Base-by-base conservation (phyloP, 1,140 invertebrate species). In the Orussus abietinus region DNA sequence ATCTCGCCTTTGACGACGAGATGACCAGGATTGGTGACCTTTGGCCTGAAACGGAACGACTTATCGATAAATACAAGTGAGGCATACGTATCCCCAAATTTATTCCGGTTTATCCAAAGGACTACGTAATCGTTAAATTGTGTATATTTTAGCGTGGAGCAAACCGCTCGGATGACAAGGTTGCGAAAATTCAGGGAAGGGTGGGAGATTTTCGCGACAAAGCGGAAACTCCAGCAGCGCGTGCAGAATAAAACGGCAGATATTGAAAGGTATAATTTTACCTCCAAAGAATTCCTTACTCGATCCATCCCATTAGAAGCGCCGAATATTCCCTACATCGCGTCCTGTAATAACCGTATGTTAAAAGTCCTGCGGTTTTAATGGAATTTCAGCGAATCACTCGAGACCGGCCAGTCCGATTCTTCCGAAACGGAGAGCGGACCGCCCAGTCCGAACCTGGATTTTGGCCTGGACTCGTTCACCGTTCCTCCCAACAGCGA, bases 1-100 rank as follows among this genome's bases (percentile, higher is more conserved):
- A 80, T 62, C 60, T 80, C 35, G 73, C 72, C 35, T 83, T 83
- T 61, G 78, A 81, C 36, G 76, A 81, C 53, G 80, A 83, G 55
- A 82, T 84, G 77, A 78, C 74, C 29, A 69, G 73, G 39, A 76
- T 82, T 12, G 72, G 72, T 33, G 72, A 75, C 20, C 59, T 79
- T 12, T 83, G 80, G 76, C 66, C 73, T 14, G 79, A 81, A 42
- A 75, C 76, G 30, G 78, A 79, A 42, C 66, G 75, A n/a, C 63
- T 77, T n/a, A 77, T 83, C 47, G 75, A 77, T 49, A 74, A 77
- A 44, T 81, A 80, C 47, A 77, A 78, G 74, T 76, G 59, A 53
- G 66, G 53, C n/a, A n/a, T n/a, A n/a, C n/a, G n/a, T n/a, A n/a
- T n/a, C n/a, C n/a, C n/a, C n/a, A n/a, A n/a, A n/a, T n/a, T n/a